Evolutionary conservation across 2,113 vertebrate species (phyloP).

Genomic region (Chloroceryle aenea): DNA sequence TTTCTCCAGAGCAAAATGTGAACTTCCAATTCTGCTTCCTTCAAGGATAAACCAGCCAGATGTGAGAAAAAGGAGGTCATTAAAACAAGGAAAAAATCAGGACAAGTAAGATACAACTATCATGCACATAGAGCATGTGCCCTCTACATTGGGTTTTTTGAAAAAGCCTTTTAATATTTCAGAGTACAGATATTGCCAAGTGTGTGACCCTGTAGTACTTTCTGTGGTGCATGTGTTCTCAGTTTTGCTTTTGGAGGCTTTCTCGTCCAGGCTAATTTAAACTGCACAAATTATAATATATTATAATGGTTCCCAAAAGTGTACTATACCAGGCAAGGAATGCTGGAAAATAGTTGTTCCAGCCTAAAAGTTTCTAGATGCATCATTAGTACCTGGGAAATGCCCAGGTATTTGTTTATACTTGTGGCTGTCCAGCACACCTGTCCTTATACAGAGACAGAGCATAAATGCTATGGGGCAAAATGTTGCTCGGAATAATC

Average conservation of each 20-base stretch:
- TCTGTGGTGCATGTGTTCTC: background rate
- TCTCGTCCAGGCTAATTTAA: background rate
- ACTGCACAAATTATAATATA: background rate
- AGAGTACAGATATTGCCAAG: background rate
- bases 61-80: background rate
- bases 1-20: background rate
- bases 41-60: background rate
- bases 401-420: background rate
- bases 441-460: background rate
- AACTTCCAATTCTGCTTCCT: background rate
- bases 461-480: background rate
- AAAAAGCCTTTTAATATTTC: background rate
- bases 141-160: background rate
- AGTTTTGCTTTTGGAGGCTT: background rate
- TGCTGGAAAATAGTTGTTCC: background rate
- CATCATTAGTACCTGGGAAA: background rate
- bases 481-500: background rate
- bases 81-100: background rate
- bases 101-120: background rate
- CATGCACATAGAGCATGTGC: background rate
- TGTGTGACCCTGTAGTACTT: background rate
- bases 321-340: background rate
- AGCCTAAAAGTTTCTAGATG: background rate
- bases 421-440: background rate
- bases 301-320: background rate